Conservation (phyloP, 2,113 vertebrate genomes). For the Gymnobelideus leadbeateri region DNA sequence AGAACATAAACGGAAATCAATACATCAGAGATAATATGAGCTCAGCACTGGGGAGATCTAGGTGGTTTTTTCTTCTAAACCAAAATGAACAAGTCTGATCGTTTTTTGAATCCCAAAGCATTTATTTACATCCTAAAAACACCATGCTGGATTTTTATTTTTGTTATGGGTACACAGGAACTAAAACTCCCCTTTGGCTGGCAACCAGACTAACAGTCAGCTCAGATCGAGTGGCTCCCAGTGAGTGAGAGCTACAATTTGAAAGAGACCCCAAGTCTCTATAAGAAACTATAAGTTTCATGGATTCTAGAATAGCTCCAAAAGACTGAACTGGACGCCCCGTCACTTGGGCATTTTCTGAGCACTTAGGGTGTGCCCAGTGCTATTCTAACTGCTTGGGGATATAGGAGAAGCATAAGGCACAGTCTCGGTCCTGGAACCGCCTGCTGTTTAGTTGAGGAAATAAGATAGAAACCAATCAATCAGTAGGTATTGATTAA, state of each 20-base stretch:
- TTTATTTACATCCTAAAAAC: background rate
- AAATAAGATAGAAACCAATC: background rate
- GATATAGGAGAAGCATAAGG: background rate
- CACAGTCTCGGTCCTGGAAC: background rate
- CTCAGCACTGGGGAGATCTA: background rate
- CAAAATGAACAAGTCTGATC: constrained; percentile 19
- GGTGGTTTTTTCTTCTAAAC: constrained; percentile 37
- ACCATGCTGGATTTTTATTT: background rate
- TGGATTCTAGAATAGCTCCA: too few species aligned
- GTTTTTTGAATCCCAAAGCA: background rate
- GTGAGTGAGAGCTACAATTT: background rate
- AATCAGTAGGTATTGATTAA: background rate
- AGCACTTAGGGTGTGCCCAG: background rate
- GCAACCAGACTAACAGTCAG: background rate
- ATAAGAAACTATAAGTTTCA: too few species aligned
- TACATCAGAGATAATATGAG: background rate
- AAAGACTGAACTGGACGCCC: too few species aligned
- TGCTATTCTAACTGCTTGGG: background rate
- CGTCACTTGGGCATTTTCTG: background rate
- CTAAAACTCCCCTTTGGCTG: background rate
- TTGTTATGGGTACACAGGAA: background rate
- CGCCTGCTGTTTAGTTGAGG: background rate
- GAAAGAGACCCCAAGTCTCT: background rate
- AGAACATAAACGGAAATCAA: constrained; percentile 38
- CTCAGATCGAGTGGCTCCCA: background rate